Evolutionary conservation across 2,797 vertebrate genomes (phyloP), one percentile per base, ranked within the genome.

Genomic region (Epinephelus coioides): DNA sequence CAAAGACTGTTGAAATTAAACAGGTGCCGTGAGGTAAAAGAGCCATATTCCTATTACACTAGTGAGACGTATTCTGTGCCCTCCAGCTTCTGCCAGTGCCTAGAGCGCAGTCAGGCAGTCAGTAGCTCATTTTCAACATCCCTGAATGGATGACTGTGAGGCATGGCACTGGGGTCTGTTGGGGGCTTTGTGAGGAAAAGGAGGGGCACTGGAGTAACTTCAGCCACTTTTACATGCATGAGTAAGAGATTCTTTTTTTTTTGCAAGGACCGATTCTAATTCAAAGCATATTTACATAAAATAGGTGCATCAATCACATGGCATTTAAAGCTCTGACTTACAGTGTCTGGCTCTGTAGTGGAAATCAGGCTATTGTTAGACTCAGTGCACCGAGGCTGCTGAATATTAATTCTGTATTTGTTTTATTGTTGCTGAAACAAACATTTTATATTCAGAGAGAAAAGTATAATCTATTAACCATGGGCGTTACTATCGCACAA

Each of bases 361-460:
- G 78, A 90, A 93, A 92, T 87, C 76, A 86, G 81, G 65, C 82
- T 78, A 86, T 86, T 81, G 88, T 88, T 85, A 85, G 79, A 82
- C 71, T 79, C 81, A 51, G 55, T 23, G 76, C 82, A 38, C 79
- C 73, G 19, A 51, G 50, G 79, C 69, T 85, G 70, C 75, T 91
- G 81, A 89, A 92, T 90, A 90, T 93, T 92, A 85, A 93, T 87
- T 89, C 67, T 17, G 56, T 84, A 85, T 93, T 90, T 91, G 87
- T 85, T 91, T 84, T 90, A 91, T 87, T 89, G 86, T 90, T 90
- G 86, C 89, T 91, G 89, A 91, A 89, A 91, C 84, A 94, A 92
- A 94, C 85, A 91, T 88, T 88, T 91, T 87, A 78, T 85, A 83
- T 91, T 90, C 86, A 77, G 72, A 78, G 70, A 75, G 75, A 81